phyloP scores from a whole-genome alignment of 2,113 vertebrate species.

The Glaucomys volans region DNA sequence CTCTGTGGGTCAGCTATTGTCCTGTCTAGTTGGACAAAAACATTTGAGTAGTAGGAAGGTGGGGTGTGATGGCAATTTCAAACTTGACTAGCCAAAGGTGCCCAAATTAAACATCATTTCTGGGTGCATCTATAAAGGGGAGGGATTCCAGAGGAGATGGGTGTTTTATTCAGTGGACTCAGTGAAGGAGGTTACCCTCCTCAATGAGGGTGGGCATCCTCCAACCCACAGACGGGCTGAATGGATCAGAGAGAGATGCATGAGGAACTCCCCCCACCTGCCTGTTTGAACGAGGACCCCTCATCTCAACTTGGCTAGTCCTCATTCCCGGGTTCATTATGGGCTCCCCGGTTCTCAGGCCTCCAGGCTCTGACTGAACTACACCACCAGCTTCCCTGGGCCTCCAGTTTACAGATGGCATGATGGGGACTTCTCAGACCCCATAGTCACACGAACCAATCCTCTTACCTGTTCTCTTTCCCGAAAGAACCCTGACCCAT shows the following conservation, averaged over 20 bases:
- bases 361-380: background rate
- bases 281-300: background rate
- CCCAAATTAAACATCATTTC: background rate
- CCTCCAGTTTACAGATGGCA: background rate
- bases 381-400: background rate
- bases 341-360: background rate
- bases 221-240: background rate
- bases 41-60: background rate
- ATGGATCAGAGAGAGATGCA: background rate
- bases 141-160: background rate
- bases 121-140: background rate
- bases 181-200: background rate
- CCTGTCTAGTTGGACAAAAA: background rate
- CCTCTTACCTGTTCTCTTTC: background rate
- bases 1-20: background rate
- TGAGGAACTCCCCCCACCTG: no score
- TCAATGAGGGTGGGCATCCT: background rate
- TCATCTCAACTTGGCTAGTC: background rate
- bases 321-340: background rate
- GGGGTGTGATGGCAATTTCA: background rate
- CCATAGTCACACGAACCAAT: background rate
- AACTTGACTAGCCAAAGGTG: background rate
- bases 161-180: no score
- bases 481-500: background rate
- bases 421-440: no score